A percentile compares a stretch with the other conserved stretches of the same genome.
phyloP scores from a whole-genome alignment of 2,113 vertebrate species.

The Kobus ellipsiprymnus region DNA sequence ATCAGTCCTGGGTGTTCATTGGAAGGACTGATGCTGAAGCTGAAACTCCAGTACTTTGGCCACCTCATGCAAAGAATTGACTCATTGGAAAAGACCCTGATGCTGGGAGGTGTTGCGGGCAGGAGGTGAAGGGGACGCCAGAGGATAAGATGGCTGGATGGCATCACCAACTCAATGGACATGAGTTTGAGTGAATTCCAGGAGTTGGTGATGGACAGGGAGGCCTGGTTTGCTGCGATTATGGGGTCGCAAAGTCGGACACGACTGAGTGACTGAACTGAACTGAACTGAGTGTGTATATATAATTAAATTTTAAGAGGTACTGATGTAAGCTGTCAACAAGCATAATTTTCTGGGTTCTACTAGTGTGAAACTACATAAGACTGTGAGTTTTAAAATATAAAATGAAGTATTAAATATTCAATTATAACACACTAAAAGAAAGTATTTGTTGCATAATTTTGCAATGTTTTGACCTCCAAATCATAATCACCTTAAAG shows the following conservation, averaged over 20 bases:
- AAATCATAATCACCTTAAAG: neutral
- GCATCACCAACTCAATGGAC: no score
- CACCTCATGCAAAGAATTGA: no score
- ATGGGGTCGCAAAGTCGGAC: fast-evolving
- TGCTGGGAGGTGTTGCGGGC: fast-evolving
- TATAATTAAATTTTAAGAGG: neutral
- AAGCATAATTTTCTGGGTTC: neutral
- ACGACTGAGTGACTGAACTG: no score
- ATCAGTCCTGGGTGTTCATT: no score
- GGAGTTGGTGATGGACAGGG: no score
- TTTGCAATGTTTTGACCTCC: neutral
- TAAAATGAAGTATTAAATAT: neutral
- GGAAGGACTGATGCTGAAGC: no score
- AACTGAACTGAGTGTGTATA: neutral
- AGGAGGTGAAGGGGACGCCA: no score
- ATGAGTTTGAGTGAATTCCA: no score
- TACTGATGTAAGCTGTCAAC: neutral
- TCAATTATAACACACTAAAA: neutral
- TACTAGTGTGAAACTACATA: neutral
- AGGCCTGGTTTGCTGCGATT: no score
- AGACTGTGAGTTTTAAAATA: neutral
- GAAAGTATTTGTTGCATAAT: neutral
- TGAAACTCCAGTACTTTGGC: no score
- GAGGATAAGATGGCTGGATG: no score
- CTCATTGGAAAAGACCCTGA: no score